Evolutionary conservation across 2,888 invertebrate genomes (phyloP).

Genomic region (Melangyna quadrimaculata): DNA sequence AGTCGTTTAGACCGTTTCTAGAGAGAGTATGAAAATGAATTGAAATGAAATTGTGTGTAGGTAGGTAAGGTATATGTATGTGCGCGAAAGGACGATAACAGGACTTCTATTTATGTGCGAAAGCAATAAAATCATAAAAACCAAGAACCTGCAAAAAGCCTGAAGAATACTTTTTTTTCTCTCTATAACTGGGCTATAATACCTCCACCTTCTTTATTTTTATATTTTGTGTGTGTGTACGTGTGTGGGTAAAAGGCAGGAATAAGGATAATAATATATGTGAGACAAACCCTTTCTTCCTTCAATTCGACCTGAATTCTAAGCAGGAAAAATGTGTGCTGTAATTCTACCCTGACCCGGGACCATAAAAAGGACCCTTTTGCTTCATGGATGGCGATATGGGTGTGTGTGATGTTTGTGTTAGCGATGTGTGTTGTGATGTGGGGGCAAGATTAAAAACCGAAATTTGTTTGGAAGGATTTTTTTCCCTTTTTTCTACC

Average conservation of each 20-base stretch:
- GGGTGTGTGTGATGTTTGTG: not conserved
- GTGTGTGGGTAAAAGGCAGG: not conserved
- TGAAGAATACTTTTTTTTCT: slow-evolving; percentile 20
- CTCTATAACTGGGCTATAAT: not conserved
- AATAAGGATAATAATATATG: slow-evolving; percentile 29
- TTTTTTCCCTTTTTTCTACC: not conserved
- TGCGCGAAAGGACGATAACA: slow-evolving; percentile 43
- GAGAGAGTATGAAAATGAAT: slow-evolving; percentile 46
- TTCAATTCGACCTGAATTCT: slow-evolving; percentile 26
- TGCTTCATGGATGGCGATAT: not conserved
- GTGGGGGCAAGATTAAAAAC: slow-evolving; percentile 64
- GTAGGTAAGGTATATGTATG: too few species aligned
- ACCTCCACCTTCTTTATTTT: not conserved
- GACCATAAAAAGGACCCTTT: slow-evolving; percentile 36
- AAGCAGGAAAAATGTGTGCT: slow-evolving; percentile 44
- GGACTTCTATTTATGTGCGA: slow-evolving; percentile 48
- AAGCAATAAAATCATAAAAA: slow-evolving; percentile 66
- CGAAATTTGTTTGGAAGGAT: slow-evolving; percentile 57
- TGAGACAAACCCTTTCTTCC: slow-evolving; percentile 4
- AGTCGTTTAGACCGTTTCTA: not conserved
- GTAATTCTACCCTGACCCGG: slow-evolving; percentile 62
- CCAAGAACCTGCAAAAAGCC: slow-evolving; percentile 35
- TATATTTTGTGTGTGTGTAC: not conserved
- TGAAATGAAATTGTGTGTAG: slow-evolving; percentile 59
- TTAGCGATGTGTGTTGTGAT: slow-evolving; percentile 14